Conservation (phyloP, 2,888 invertebrate species). For the Eugnorisma glareosa region DNA sequence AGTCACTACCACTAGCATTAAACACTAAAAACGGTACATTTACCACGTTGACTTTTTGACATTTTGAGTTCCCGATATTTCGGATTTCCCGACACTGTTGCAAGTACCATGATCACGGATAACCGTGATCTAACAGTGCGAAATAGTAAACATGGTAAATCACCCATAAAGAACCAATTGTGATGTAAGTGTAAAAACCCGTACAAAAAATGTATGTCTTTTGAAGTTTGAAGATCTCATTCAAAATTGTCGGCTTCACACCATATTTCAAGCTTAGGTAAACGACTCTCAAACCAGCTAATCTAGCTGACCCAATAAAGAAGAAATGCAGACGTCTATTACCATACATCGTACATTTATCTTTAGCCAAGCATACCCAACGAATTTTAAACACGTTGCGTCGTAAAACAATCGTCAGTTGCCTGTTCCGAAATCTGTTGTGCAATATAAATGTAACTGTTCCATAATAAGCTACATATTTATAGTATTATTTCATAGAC, state of each 20-base stretch:
- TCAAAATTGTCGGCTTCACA: not conserved
- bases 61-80: too few species aligned
- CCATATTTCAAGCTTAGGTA: not conserved
- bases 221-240: not conserved
- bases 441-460: slow-evolving; percentile 57
- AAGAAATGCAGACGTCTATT: slow-evolving; percentile 45
- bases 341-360: slow-evolving; percentile 51
- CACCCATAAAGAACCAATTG: too few species aligned
- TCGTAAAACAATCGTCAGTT: slow-evolving; percentile 40
- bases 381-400: slow-evolving; percentile 53
- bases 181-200: not conserved
- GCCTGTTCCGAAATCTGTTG: slow-evolving; percentile 55
- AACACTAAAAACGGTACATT: too few species aligned
- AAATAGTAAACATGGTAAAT: too few species aligned
- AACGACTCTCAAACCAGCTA: slow-evolving; percentile 6
- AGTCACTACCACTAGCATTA: too few species aligned
- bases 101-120: too few species aligned
- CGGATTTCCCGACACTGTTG: too few species aligned
- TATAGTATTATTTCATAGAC: slow-evolving; percentile 60
- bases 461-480: slow-evolving; percentile 52
- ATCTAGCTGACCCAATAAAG: slow-evolving; percentile 35
- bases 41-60: too few species aligned
- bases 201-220: not conserved
- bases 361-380: slow-evolving; percentile 50
- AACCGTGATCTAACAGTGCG: too few species aligned